These are phyloP conservation scores for Drosophila basisetae DNA, from an alignment of 2,888 invertebrate genomes.

Conservation along the genomic window DNA sequence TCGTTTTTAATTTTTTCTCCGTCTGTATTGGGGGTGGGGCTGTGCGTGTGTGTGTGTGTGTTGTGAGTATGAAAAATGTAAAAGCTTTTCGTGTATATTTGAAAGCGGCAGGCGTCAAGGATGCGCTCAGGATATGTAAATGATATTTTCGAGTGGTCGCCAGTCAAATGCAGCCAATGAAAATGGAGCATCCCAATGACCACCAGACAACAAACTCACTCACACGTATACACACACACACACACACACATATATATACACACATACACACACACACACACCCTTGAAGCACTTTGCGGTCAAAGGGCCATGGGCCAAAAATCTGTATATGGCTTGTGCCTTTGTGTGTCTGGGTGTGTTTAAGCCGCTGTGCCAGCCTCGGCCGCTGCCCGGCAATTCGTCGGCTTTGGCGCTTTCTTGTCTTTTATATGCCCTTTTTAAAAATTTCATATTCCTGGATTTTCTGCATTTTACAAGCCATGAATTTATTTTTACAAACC, in stretches of 20 bases:
- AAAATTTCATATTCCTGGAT: slow-evolving; percentile 75
- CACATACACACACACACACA: background rate
- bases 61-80: slow-evolving; percentile 61
- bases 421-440: slow-evolving; percentile 73
- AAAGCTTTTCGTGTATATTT: slow-evolving; percentile 62
- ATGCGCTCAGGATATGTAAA: slow-evolving; percentile 72
- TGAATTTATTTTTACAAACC: slow-evolving; percentile 78
- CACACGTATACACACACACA: slow-evolving; percentile 5
- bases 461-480: slow-evolving; percentile 79
- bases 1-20: background rate
- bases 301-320: slow-evolving; percentile 67
- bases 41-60: slow-evolving; percentile 3
- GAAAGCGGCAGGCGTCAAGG: slow-evolving; percentile 46
- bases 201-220: slow-evolving; percentile 18
- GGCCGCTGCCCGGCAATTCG: slow-evolving; percentile 38
- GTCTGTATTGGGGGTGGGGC: background rate
- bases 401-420: slow-evolving; percentile 39
- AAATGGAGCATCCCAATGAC: slow-evolving; percentile 43
- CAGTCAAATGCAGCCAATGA: slow-evolving; percentile 73
- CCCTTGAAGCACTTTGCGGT: slow-evolving; percentile 62
- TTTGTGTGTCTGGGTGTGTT: slow-evolving; percentile 24
- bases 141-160: slow-evolving; percentile 77
- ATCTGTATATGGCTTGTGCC: slow-evolving; percentile 27
- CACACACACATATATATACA: background rate
- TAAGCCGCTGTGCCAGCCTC: slow-evolving; percentile 48